phyloP scores from a whole-genome alignment of 2,797 vertebrate species.

The Podarcis siculus region DNA sequence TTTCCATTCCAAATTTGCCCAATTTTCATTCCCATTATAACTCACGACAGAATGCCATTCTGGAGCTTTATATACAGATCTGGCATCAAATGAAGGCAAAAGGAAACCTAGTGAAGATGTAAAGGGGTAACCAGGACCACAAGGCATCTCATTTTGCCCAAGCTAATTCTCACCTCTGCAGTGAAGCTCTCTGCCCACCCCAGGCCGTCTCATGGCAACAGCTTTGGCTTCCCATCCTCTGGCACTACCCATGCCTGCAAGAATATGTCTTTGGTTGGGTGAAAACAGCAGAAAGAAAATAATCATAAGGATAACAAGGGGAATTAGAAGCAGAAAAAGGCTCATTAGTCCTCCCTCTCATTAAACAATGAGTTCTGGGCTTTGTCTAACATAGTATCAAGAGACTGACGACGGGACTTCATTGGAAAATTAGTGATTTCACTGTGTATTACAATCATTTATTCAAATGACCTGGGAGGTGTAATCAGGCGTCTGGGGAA shows the following conservation, averaged over 20 bases:
- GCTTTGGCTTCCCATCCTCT: background rate
- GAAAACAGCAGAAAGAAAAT: background rate
- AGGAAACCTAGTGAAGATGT: background rate
- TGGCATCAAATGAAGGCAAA: background rate
- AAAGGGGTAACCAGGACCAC: background rate
- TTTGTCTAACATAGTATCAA: slow-evolving; percentile 5
- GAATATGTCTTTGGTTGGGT: background rate
- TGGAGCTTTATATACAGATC: background rate
- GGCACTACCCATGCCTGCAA: background rate
- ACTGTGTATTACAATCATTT: background rate
- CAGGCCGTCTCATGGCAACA: background rate
- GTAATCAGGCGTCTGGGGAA: background rate
- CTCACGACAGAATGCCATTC: background rate
- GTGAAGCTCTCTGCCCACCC: background rate
- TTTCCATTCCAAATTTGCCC: background rate
- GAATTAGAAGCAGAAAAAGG: background rate
- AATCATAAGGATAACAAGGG: background rate
- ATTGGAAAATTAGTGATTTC: background rate
- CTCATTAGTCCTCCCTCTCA: background rate
- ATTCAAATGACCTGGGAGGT: slow-evolving; percentile 17
- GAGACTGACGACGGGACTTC: background rate
- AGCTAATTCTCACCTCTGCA: background rate
- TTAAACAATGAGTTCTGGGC: background rate
- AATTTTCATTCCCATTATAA: background rate
- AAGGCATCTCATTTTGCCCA: background rate